phyloP scores from a whole-genome alignment of 53 echinoderm and acorn worm genomes.

The Echinometra lucunter region DNA sequence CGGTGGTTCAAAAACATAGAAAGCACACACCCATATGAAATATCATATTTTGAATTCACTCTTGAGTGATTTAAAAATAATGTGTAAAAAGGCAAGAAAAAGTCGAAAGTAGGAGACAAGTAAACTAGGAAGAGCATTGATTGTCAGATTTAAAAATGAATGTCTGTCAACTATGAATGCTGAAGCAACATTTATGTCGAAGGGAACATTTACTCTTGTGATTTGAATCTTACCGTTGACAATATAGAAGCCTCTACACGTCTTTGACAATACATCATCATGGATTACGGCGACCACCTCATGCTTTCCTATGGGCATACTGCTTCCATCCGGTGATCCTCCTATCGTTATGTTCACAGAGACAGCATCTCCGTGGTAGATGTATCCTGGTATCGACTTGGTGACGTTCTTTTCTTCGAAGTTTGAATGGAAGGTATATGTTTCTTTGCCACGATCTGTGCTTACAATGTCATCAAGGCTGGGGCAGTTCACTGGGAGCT shows the following conservation, averaged over 20 bases:
- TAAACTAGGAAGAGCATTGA: too few relatives aligned
- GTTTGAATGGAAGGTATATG: neutral
- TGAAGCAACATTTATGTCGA: neutral
- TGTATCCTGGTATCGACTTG: neutral
- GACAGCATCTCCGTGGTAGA: neutral
- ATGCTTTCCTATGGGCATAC: constrained; percentile 1
- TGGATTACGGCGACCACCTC: neutral
- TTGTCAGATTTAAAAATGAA: too few relatives aligned
- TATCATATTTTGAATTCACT: too few relatives aligned
- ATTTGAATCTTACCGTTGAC: neutral
- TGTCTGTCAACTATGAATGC: too few relatives aligned
- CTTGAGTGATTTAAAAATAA: too few relatives aligned
- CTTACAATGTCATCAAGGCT: neutral
- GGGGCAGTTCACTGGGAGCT: constrained; percentile 29
- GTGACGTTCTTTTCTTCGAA: neutral
- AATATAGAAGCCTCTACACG: neutral
- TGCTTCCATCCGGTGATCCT: neutral
- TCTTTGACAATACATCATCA: neutral
- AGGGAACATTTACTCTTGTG: neutral
- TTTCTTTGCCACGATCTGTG: neutral
- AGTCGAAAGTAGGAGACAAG: too few relatives aligned
- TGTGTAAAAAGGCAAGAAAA: too few relatives aligned
- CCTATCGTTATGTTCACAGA: neutral
- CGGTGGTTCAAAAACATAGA: too few relatives aligned
- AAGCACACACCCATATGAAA: too few relatives aligned